Percentiles rank a stretch among this genome's conserved stretches.
Conservation (phyloP, 2,888 invertebrate species). For the Caprella mutica region DNA sequence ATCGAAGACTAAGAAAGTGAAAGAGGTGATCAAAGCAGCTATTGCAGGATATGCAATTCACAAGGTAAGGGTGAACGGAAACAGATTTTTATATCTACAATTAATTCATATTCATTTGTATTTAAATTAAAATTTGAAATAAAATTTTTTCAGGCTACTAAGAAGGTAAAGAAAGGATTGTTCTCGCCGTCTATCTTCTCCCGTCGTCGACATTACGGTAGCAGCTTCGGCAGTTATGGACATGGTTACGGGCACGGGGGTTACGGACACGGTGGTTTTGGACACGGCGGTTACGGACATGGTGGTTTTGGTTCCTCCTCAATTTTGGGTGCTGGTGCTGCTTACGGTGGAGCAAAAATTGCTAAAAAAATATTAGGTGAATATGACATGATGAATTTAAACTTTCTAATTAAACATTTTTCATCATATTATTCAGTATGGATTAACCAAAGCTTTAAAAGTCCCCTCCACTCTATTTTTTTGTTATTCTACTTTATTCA, state of each 20-base stretch:
- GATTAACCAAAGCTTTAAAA: too few relatives aligned
- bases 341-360: conserved; percentile 1
- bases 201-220: background rate
- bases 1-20: conserved; percentile 21
- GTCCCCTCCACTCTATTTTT: too few relatives aligned
- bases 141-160: background rate
- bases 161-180: conserved; percentile 3
- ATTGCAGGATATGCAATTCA: conserved; percentile 14
- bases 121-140: background rate
- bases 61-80: conserved; percentile 10
- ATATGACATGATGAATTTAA: too few relatives aligned
- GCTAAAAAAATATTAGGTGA: conserved; percentile 7
- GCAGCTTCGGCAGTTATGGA: conserved; percentile 2
- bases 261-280: too few relatives aligned
- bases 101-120: background rate
- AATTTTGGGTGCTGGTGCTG: background rate
- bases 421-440: too few relatives aligned
- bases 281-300: too few relatives aligned
- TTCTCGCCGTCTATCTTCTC: conserved; percentile 5
- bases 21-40: conserved; percentile 11
- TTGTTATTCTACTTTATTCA: too few relatives aligned
- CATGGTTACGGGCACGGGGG: background rate
- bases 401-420: too few relatives aligned
- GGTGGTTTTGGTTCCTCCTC: background rate
- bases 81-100: conserved; percentile 3